phyloP scores from a whole-genome alignment of 1,140 invertebrate species.

The Bombus soroeensis region DNA sequence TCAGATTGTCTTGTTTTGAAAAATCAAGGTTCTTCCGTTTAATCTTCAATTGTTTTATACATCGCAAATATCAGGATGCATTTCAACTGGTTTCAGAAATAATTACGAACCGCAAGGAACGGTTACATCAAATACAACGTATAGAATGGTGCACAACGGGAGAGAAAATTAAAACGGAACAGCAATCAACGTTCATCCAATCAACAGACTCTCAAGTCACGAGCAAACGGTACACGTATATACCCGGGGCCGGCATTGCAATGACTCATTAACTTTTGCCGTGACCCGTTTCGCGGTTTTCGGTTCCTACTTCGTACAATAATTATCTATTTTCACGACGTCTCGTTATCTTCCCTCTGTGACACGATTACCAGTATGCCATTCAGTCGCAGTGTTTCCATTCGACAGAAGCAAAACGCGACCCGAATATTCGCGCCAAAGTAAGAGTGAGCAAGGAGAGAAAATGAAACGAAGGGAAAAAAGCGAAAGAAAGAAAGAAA shows the following conservation, averaged over 20 bases:
- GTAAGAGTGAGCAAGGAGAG: neutral
- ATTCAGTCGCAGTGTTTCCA: neutral
- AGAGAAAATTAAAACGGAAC: neutral
- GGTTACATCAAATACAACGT: neutral
- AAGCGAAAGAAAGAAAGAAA: too few species aligned
- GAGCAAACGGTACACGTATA: neutral
- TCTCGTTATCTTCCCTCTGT: neutral
- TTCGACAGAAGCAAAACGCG: neutral
- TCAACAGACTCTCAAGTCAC: neutral
- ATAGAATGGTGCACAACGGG: neutral
- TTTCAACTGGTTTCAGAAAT: neutral
- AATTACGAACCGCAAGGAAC: neutral
- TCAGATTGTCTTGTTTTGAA: neutral
- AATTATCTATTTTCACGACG: slow-evolving; percentile 14
- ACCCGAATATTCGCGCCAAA: neutral
- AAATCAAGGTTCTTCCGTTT: neutral
- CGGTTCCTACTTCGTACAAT: neutral
- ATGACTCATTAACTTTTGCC: slow-evolving; percentile 2
- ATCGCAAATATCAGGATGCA: neutral
- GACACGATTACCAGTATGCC: neutral
- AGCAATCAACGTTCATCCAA: neutral
- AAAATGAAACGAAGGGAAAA: neutral
- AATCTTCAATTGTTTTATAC: too few species aligned
- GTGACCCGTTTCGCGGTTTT: slow-evolving; percentile 1
- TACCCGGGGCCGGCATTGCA: neutral